phyloP scores from a whole-genome alignment of 2,113 vertebrate genomes.

The Vanacampus margaritifer region DNA sequence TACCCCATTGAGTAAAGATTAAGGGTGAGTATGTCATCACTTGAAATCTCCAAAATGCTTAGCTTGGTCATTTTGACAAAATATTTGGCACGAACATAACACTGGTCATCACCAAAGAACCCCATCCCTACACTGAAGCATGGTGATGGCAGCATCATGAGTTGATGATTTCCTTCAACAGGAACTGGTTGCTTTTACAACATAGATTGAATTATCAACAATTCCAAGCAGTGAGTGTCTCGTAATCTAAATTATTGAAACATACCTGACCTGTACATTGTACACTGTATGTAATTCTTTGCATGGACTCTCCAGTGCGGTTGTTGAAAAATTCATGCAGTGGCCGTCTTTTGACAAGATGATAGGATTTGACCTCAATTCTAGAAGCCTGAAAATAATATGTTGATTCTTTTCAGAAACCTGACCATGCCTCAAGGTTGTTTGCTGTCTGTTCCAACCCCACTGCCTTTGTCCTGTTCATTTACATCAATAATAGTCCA shows the following conservation, averaged over 20 bases:
- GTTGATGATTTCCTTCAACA: neutral
- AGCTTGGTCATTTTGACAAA: too few species aligned
- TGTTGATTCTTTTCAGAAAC: neutral
- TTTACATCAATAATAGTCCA: conserved; percentile 24
- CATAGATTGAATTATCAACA: too few species aligned
- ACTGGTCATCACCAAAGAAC: too few species aligned
- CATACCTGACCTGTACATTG: conserved; percentile 10
- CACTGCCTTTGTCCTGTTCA: neutral
- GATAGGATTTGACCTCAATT: conserved; percentile 41
- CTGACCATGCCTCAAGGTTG: neutral
- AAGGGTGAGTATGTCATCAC: too few species aligned
- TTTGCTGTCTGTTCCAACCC: neutral
- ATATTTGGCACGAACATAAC: too few species aligned
- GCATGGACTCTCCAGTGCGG: neutral
- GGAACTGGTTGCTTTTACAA: too few species aligned
- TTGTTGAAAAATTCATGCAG: conserved; percentile 51
- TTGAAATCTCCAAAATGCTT: too few species aligned
- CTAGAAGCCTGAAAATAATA: conserved; percentile 11
- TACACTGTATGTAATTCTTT: conserved; percentile 2
- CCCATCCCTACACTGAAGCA: too few species aligned
- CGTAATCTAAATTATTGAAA: neutral
- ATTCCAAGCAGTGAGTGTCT: too few species aligned
- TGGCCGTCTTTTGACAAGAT: conserved; percentile 22
- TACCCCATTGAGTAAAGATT: too few species aligned
- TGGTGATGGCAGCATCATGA: too few species aligned